A percentile compares a stretch with the other conserved stretches of the same genome.
Evolutionary conservation across 1,140 invertebrate species (phyloP).

Genomic region (Papilio aristodemus): DNA sequence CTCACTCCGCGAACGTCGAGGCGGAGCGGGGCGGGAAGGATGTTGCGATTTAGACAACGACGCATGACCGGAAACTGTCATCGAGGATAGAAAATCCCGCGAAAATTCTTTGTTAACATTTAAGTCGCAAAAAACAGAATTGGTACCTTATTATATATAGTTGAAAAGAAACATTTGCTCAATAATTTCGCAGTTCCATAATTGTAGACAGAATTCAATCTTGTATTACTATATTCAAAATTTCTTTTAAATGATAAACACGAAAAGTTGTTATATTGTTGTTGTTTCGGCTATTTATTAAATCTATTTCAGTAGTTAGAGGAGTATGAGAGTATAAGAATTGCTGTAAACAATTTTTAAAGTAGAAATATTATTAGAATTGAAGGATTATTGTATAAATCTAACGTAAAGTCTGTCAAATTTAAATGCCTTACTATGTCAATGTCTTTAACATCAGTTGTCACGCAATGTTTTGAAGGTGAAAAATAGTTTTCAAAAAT

Average conservation of each 20-base stretch:
- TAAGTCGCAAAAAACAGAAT: constrained; percentile 1
- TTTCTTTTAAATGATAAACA: neutral
- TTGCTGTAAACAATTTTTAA: too few relatives aligned
- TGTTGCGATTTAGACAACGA: constrained; percentile 66
- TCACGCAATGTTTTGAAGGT: constrained; percentile 18
- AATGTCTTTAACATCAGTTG: constrained; percentile 29
- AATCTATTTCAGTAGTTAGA: too few relatives aligned
- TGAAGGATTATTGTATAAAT: neutral
- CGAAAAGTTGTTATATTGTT: too few relatives aligned
- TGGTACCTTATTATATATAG: too few relatives aligned
- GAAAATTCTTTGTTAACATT: constrained; percentile 11
- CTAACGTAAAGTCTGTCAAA: constrained; percentile 1
- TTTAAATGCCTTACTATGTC: neutral
- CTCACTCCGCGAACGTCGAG: constrained; percentile 63
- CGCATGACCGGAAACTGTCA: constrained; percentile 77
- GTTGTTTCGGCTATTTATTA: too few relatives aligned
- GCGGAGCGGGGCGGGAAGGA: constrained; percentile 62
- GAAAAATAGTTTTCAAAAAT: neutral
- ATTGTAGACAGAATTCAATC: too few relatives aligned
- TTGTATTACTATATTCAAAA: too few relatives aligned
- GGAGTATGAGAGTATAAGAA: too few relatives aligned
- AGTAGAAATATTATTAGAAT: too few relatives aligned
- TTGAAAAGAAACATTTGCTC: too few relatives aligned
- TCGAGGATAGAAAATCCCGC: constrained; percentile 37
- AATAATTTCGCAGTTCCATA: too few relatives aligned